Percentiles rank a stretch among this genome's conserved stretches.
Conservation (phyloP, 2,888 invertebrate species). For the Cephus pulcher region DNA sequence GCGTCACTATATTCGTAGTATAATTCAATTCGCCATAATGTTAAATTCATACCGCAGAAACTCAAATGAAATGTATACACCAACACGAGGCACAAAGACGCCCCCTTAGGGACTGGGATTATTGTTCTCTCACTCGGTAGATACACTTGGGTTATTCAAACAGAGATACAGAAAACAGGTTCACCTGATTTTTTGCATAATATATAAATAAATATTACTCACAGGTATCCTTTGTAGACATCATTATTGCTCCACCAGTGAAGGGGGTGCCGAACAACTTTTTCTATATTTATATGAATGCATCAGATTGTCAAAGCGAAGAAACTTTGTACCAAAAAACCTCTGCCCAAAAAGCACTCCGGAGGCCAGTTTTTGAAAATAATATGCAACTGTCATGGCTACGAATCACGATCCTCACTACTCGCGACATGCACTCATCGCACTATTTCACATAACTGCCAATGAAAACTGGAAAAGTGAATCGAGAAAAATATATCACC, state of each 20-base stretch:
- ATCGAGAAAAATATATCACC: too few species aligned
- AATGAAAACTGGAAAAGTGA: too few species aligned
- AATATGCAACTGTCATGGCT: too few species aligned
- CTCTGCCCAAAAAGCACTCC: too few species aligned
- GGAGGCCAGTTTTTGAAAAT: too few species aligned
- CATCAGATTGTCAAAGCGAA: too few species aligned
- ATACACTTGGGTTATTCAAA: not conserved
- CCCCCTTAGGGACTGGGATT: not conserved
- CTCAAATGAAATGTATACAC: constrained; percentile 23
- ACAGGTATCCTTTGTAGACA: not conserved
- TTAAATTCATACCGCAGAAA: constrained; percentile 34
- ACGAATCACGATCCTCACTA: too few species aligned
- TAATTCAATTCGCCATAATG: constrained; percentile 32
- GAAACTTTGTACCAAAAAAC: too few species aligned
- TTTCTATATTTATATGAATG: too few species aligned
- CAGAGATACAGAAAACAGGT: not conserved
- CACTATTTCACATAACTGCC: too few species aligned
- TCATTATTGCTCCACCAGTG: not conserved
- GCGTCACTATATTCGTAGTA: constrained; percentile 22
- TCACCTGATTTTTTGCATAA: not conserved
- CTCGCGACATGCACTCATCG: too few species aligned
- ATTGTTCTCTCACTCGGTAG: not conserved
- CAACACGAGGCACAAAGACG: not conserved
- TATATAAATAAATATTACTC: not conserved
- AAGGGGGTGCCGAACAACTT: too few species aligned